Base-by-base conservation (phyloP, 2,113 vertebrate species). In the Nestor notabilis region DNA sequence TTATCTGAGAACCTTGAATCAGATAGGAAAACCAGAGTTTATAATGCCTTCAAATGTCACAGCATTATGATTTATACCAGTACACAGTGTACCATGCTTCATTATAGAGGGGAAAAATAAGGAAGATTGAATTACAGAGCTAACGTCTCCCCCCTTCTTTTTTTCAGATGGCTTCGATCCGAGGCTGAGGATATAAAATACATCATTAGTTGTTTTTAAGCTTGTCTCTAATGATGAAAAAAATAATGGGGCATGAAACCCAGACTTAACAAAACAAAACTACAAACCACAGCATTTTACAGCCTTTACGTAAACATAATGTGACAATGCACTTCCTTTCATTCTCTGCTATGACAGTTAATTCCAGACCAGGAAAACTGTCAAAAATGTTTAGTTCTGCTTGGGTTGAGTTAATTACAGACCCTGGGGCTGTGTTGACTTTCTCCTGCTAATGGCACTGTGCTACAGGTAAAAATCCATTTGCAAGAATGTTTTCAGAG, bases 301-400 rank as follows among this genome's bases (percentile, higher is more conserved):
- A 98, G 98, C 97, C 98, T 98, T 98, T 97, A 97, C 95, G 98
- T 98, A 99, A 99, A 99, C 96, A 96, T 97, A 98, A 98, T 99
- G 98, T 99, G 99, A 99, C 99, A 99, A 98, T 98, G 99, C 98
- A 99, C 98, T 99, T 99, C 98, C 98, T 98, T 98, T 99, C 98
- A 99, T 98, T 98, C 98, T 99, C 98, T 97, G 97, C 99, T 98
- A 98, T 99, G 99, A 99, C 99, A 99, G 99, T 99, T 99, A 98
- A 99, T 99, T 99, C 99, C 98, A 98, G 98, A 99, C 98, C 97
- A 99, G 98, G 98, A 99, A 99, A 99, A 99, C 99, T 98, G 99
- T 99, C 99, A 99, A 99, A 99, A 99, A 99, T 99, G 98, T 99
- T 99, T 99, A 99, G 99, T 98, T 98, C 98, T 98, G 99, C 99